Conservation (phyloP, 2,888 invertebrate species). For the Lasioglossum zephyrum region DNA sequence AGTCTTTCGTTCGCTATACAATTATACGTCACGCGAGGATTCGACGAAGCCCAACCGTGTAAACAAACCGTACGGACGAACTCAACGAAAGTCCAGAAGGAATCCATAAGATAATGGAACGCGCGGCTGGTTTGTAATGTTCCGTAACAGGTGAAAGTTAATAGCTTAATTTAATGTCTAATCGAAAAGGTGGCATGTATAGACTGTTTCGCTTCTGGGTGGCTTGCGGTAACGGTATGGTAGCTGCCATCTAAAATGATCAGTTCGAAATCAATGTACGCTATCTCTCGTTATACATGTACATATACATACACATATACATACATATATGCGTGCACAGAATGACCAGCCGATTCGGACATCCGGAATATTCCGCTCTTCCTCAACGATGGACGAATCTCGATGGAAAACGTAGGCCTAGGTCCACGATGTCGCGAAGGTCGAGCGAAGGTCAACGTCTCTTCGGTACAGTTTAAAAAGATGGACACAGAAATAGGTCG, state of each 20-base stretch:
- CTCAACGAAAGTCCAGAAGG: constrained; percentile 4
- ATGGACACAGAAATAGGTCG: background rate
- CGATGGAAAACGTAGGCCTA: background rate
- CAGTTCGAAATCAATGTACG: constrained; percentile 67
- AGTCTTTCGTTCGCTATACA: constrained; percentile 35
- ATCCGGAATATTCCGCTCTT: background rate
- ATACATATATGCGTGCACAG: background rate
- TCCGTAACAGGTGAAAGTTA: constrained; percentile 39
- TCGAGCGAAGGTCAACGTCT: background rate
- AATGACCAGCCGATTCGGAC: background rate
- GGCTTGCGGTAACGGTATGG: constrained; percentile 66
- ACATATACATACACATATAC: background rate
- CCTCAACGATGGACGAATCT: background rate
- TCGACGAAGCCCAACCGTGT: constrained; percentile 15
- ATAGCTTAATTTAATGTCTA: constrained; percentile 56
- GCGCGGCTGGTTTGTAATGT: constrained; percentile 1
- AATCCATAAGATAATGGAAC: constrained; percentile 13
- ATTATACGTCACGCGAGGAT: constrained; percentile 27
- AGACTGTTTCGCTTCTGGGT: constrained; percentile 64
- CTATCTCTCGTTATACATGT: constrained; percentile 60
- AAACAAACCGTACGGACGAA: constrained; percentile 19
- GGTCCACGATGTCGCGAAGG: background rate
- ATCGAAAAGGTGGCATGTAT: constrained; percentile 51
- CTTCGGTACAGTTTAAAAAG: background rate
- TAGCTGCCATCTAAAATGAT: constrained; percentile 71